A percentile compares a stretch with the other conserved stretches of the same genome.
These are phyloP conservation scores for Epinephelus lanceolatus DNA, from an alignment of 2,113 vertebrate genomes.

Conservation along the genomic window DNA sequence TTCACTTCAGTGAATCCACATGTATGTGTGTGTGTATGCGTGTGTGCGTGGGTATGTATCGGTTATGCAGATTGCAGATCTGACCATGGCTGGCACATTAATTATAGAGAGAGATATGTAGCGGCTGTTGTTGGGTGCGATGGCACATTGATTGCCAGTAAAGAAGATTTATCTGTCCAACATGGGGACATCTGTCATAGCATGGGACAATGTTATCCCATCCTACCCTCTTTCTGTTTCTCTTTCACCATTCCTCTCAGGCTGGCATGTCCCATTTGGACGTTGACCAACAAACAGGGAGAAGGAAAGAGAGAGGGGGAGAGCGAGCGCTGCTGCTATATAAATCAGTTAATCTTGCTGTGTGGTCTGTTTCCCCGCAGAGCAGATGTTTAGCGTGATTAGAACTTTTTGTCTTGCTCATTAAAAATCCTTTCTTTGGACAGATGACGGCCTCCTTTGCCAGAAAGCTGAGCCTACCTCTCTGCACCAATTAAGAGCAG, in stretches of 20 bases:
- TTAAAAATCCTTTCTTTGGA: conserved; percentile 64
- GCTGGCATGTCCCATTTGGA: conserved; percentile 63
- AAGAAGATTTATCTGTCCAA: conserved; percentile 79
- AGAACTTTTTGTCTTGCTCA: conserved; percentile 69
- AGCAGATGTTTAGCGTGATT: conserved; percentile 77
- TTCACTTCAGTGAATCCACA: conserved; percentile 11
- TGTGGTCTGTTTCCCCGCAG: conserved; percentile 48
- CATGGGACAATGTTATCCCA: conserved; percentile 58
- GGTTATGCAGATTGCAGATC: conserved; percentile 55
- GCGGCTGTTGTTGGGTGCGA: conserved; percentile 64
- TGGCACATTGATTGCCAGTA: conserved; percentile 79
- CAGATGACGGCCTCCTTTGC: conserved; percentile 60
- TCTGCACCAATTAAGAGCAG: conserved; percentile 40
- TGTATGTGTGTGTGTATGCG: background rate
- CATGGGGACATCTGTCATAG: conserved; percentile 76
- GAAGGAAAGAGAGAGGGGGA: background rate
- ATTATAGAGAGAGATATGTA: conserved; percentile 70
- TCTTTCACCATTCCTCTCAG: conserved; percentile 49
- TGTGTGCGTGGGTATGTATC: conserved; percentile 22
- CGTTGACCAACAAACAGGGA: conserved; percentile 44
- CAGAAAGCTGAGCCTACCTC: conserved; percentile 46
- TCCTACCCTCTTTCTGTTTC: conserved; percentile 48
- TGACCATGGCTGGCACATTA: conserved; percentile 65
- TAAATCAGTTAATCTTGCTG: conserved; percentile 64
- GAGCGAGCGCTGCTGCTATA: conserved; percentile 32